Evolutionary conservation across 2,797 vertebrate genomes (phyloP), one percentile per base, ranked within the genome.

Genomic region (Parauchenoglanis punctatus): DNA sequence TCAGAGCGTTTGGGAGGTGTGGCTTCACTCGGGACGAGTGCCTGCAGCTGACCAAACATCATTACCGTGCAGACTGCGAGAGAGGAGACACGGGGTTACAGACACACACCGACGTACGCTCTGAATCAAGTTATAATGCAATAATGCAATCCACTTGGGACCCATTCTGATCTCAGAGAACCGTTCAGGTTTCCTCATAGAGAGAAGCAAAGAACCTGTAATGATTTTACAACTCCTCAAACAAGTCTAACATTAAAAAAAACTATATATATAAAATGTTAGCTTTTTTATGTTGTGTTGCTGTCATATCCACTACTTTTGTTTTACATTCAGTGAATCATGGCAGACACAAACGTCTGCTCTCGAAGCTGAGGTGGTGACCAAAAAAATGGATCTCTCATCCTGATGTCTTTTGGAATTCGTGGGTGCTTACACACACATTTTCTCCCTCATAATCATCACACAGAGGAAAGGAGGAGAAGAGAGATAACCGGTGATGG

Each of bases 401-500:
- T 63, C 40, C 58, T 10, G 40, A 81, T 81, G 35, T 40, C 35
- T 81, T 68, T 56, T 23, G 49, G 46, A 56, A 8, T 54, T 83
- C 5, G 12, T 68, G 46, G 18, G 31, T 35, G 49, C 52, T 54
- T 83, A 65, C 35, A 88, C 6, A 73, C n/a, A 87, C 25, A 35
- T 63, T 63, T 28, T 17, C 13, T 10, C 35, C 7, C 23, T 63
- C 10, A 61, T 18, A 46, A 63, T 17, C 78, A 81, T 63, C 75
- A 52, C 49, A 46, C 67, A 81, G 70, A 89, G 86, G 87, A 89
- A 90, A 87, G 81, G 86, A 85, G 89, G 76, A 81, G 75, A 70
- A 85, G 59, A 75, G 65, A 70, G 70, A 81, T 77, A 77, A 56
- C 28, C 28, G 31, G 59, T 83, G 49, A 54, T 61, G 49, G 25